phyloP scores from a whole-genome alignment of 2,797 vertebrate species.

The Sphenopsis melanotis region DNA sequence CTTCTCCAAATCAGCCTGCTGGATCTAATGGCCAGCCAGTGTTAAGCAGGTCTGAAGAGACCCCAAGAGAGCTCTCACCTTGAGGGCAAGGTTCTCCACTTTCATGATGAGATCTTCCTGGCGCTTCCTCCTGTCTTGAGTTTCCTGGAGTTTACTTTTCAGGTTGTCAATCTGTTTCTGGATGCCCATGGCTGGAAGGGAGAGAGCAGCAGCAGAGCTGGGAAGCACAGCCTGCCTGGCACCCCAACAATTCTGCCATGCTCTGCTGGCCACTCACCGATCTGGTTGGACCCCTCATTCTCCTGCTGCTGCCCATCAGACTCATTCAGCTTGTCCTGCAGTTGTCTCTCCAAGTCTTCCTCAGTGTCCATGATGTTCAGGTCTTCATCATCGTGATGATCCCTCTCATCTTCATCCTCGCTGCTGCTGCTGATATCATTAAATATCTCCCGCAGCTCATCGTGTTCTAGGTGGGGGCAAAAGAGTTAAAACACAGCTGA shows the following conservation, averaged over 20 bases:
- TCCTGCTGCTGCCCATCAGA: constrained; percentile 85
- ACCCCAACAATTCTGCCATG: background rate
- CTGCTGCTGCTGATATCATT: constrained; percentile 99
- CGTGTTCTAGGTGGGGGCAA: constrained; percentile 71
- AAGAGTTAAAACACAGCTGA: background rate
- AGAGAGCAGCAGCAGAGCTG: background rate
- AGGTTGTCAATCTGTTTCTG: constrained; percentile 93
- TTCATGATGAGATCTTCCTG: constrained; percentile 98
- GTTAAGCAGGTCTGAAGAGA: background rate
- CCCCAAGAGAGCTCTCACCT: constrained; percentile 74
- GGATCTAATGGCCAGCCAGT: background rate
- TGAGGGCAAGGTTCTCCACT: constrained; percentile 97
- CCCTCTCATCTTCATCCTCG: constrained; percentile 93
- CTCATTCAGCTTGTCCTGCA: constrained; percentile 89
- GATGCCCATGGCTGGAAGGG: constrained; percentile 86
- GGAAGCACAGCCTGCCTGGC: background rate
- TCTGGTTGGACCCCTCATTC: constrained; percentile 87
- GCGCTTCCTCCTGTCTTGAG: constrained; percentile 91
- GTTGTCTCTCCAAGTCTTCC: constrained; percentile 90
- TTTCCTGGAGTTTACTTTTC: constrained; percentile 93
- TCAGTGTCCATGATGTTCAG: constrained; percentile 96
- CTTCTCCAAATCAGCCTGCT: background rate
- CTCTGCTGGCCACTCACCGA: constrained; percentile 73
- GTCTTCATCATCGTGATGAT: constrained; percentile 91
- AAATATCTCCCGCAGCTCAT: constrained; percentile 95